Evolutionary conservation across 2,797 vertebrate species (phyloP).

Genomic region (Chelmon rostratus): DNA sequence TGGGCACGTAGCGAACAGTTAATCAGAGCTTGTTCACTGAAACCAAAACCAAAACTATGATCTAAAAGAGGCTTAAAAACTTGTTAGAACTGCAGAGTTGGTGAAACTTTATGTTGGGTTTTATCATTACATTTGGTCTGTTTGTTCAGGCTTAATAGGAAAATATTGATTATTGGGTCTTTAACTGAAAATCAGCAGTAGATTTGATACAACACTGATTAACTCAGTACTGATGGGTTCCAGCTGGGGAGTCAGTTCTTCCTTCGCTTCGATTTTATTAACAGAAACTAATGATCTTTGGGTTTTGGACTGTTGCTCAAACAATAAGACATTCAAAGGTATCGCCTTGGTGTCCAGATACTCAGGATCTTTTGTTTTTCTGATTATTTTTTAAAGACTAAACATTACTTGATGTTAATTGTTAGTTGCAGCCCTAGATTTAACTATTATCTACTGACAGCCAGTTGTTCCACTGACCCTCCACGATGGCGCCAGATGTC

Average conservation of each 20-base stretch:
- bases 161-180: neutral
- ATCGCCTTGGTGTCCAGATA: too few relatives aligned
- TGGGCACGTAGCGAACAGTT: neutral
- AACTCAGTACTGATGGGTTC: neutral
- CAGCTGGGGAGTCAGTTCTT: neutral
- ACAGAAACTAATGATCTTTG: neutral
- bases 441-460: neutral
- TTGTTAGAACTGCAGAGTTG: neutral
- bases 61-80: neutral
- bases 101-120: too few relatives aligned
- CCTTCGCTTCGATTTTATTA: neutral
- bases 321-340: neutral
- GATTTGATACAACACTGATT: neutral
- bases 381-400: too few relatives aligned
- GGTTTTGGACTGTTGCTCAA: neutral
- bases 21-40: neutral
- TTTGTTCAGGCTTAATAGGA: neutral
- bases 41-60: neutral
- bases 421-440: neutral
- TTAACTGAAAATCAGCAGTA: neutral
- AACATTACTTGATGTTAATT: constrained; percentile 3
- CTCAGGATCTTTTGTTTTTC: too few relatives aligned
- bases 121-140: too few relatives aligned
- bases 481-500: constrained; percentile 49
- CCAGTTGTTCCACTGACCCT: neutral